Evolutionary conservation across 2,888 invertebrate genomes (phyloP).

Genomic region (Trilocha varians): DNA sequence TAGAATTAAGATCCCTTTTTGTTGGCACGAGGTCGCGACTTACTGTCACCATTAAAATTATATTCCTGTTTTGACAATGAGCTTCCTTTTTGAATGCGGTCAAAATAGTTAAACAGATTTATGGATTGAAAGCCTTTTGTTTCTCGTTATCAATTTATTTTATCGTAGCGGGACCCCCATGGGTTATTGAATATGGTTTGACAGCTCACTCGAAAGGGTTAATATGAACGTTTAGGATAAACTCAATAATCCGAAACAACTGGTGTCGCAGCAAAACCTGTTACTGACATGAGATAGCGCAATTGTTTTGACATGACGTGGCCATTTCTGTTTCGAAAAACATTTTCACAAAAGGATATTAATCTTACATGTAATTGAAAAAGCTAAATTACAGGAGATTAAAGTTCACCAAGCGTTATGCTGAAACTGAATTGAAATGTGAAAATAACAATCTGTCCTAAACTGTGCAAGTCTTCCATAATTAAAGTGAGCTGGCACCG

Average conservation of each 20-base stretch:
- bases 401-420: too few relatives aligned
- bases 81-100: conserved; percentile 47
- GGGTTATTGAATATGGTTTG: conserved; percentile 60
- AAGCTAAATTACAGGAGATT: too few relatives aligned
- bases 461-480: neutral
- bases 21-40: conserved; percentile 64
- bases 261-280: conserved; percentile 63
- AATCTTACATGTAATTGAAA: too few relatives aligned
- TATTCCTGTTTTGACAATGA: conserved; percentile 63
- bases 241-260: conserved; percentile 69
- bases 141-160: conserved; percentile 56
- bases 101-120: conserved; percentile 54
- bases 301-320: conserved; percentile 19
- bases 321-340: too few relatives aligned
- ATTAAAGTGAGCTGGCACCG: neutral
- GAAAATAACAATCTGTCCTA: too few relatives aligned
- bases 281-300: conserved; percentile 64
- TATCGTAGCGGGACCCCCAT: conserved; percentile 47
- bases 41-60: conserved; percentile 67
- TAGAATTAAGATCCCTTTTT: conserved; percentile 62
- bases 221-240: conserved; percentile 67
- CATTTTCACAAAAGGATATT: too few relatives aligned
- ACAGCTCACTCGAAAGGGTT: conserved; percentile 70
- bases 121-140: conserved; percentile 50
- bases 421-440: too few relatives aligned